Conservation (phyloP, 2,888 invertebrate species). For the Cryptocephalus primarius region DNA sequence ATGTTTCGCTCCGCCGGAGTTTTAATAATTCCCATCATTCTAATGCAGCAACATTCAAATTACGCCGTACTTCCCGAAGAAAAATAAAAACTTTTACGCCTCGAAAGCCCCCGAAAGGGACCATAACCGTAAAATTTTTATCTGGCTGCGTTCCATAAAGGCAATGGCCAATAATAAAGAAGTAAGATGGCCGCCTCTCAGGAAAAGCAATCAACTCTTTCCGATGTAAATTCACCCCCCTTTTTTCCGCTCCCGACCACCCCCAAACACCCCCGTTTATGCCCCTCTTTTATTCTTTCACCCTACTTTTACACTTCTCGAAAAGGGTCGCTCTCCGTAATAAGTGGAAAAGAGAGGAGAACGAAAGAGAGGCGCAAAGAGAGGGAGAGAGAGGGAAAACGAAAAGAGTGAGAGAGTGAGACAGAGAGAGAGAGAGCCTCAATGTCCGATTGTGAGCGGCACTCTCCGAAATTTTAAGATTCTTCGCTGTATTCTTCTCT, state of each 20-base stretch:
- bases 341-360: conserved; percentile 11
- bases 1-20: too few relatives aligned
- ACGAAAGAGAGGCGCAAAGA: conserved; percentile 2
- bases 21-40: too few relatives aligned
- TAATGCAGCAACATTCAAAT: too few relatives aligned
- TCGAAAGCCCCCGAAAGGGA: conserved; percentile 1
- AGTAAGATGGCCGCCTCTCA: conserved; percentile 35
- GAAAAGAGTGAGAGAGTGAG: conserved; percentile 4
- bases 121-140: conserved; percentile 11
- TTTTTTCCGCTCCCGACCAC: conserved; percentile 24
- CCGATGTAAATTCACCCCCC: conserved; percentile 36
- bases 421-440: conserved; percentile 8
- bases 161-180: conserved; percentile 34
- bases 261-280: conserved; percentile 31
- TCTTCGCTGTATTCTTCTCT: conserved; percentile 16
- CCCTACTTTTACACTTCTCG: conserved; percentile 37
- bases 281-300: conserved; percentile 38
- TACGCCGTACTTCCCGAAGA: conserved; percentile 1
- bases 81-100: conserved; percentile 4
- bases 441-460: conserved; percentile 24
- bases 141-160: conserved; percentile 19
- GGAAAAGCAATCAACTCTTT: conserved; percentile 38
- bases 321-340: conserved; percentile 22
- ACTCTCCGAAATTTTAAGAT: conserved; percentile 25
- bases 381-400: conserved; percentile 3